These are phyloP conservation scores for Naja naja DNA, from an alignment of 2,113 vertebrate genomes.

Conservation along the genomic window DNA sequence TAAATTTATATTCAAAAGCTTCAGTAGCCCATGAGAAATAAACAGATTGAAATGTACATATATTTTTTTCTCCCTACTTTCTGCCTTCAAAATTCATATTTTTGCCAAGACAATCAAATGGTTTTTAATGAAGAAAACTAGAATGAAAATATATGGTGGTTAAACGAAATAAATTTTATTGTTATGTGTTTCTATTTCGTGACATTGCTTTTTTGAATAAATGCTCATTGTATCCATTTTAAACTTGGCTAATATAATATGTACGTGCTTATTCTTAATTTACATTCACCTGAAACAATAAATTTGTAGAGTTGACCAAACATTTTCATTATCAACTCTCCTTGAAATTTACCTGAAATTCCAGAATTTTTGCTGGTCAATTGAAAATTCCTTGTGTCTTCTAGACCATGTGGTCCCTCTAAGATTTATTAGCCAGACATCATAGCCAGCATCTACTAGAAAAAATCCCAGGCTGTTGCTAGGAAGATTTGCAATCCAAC, in stretches of 20 bases:
- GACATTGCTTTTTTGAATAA: not conserved
- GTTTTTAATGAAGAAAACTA: not conserved
- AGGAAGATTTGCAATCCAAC: conserved; percentile 1
- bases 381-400: not conserved
- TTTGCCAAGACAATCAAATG: not conserved
- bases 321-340: not conserved
- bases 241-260: not conserved
- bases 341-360: not conserved
- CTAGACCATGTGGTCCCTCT: not conserved
- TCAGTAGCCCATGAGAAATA: not conserved
- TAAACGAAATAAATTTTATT: not conserved
- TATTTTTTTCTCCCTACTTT: not conserved
- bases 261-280: not conserved
- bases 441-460: not conserved
- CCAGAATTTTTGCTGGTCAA: not conserved
- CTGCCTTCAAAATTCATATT: not conserved
- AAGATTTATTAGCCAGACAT: not conserved
- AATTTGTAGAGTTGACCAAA: not conserved
- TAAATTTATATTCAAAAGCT: not conserved
- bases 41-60: not conserved
- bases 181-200: not conserved
- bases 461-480: not conserved
- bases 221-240: not conserved
- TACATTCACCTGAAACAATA: not conserved
- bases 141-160: not conserved